phyloP scores from a whole-genome alignment of 2,888 invertebrate species.

The Calameuta filiformis region DNA sequence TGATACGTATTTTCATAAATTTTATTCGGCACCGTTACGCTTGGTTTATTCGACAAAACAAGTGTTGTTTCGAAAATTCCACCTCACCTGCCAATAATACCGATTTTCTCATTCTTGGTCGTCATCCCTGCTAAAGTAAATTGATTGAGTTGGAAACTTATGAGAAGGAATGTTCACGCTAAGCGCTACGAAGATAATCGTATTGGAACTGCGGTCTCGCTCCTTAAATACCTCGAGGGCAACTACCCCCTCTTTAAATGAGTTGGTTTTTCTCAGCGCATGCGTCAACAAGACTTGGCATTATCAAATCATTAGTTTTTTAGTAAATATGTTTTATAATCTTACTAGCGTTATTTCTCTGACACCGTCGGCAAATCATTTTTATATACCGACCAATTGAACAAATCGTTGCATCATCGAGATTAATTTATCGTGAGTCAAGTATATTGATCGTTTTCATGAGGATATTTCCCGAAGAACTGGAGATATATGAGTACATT shows the following conservation, averaged over 20 bases:
- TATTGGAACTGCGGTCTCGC: background rate
- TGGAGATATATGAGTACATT: background rate
- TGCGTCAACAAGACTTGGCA: background rate
- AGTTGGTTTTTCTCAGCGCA: background rate
- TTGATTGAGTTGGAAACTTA: background rate
- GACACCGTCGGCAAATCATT: background rate
- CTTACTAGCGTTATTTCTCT: background rate
- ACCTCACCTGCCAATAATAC: slow-evolving; percentile 80
- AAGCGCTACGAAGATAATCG: background rate
- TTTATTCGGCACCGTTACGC: background rate
- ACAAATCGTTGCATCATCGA: background rate
- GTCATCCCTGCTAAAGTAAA: slow-evolving; percentile 33
- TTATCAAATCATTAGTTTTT: background rate
- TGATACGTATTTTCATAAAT: background rate
- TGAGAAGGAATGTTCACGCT: background rate
- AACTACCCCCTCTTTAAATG: background rate
- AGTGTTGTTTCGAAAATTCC: background rate
- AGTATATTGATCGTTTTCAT: background rate
- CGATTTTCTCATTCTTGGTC: slow-evolving; percentile 74
- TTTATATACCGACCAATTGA: background rate
- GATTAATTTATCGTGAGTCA: background rate
- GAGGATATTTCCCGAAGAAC: background rate
- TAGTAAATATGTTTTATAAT: background rate
- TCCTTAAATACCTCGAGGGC: background rate
- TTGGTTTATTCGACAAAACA: background rate